Evolutionary conservation across 2,888 invertebrate genomes (phyloP), one percentile per base, ranked within the genome.

Genomic region (Tetropium fuscum): DNA sequence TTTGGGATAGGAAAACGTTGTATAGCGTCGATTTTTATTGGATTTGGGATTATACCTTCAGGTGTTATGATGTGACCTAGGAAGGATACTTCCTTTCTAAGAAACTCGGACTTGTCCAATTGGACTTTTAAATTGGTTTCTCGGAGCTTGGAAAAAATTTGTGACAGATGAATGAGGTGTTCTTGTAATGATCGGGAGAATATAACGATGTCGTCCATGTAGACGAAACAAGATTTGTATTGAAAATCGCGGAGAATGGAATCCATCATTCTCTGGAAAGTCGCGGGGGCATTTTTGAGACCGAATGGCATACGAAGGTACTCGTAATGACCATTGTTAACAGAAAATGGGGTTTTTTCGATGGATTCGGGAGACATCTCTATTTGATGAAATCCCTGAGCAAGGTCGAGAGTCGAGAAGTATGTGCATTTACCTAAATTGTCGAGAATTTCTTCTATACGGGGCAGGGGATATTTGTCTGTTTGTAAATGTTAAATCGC

Each of bases 351-450:
- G 0, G 75, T 76, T 65, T 72, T 74, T 27, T 57, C 22, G 30
- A 68, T 66, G 8, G 54, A 57, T 58, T 63, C 5, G 1, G 57
- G 55, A 40, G 60, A 25, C 59, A 71, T 63, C 45, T 68, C 68
- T 5, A 78, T 70, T 57, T 78, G 77, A 25, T 71, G 71, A 22
- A 74, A 76, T 5, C 72, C 74, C 20, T 60, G 64, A 25, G 60
- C 69, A 6, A 74, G 38, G 51, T 72, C 71, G 3, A 74, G 41
- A 1, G 69, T 71, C 0, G 66, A 51, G 41, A 72, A 73, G 34
- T 70, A 72, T n/a, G 27, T 53, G 25, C 62, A 71, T 60, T 41
- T 64, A 11, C 71, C 70, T 55, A 72, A 25, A 25, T 70, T 71
- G 19, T 70, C 70, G 19, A 73, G 44, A 5, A 71, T 69, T 54